phyloP scores from a whole-genome alignment of 2,888 invertebrate genomes.

The Sinopyrophorus schimmeli region DNA sequence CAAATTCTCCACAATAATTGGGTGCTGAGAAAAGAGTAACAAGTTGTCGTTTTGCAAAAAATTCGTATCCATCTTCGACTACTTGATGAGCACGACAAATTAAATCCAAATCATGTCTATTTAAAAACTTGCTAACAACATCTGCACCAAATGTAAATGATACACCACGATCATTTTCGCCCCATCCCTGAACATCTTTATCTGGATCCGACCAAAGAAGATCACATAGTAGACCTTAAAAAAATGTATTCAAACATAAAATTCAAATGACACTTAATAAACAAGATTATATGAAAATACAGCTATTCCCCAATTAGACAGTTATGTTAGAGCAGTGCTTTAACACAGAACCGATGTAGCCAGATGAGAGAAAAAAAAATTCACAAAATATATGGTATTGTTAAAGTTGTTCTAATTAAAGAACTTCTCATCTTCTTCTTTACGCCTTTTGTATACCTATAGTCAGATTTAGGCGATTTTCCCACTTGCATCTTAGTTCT shows the following conservation, averaged over 20 bases:
- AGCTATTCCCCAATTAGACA: too few species aligned
- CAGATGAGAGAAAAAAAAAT: too few species aligned
- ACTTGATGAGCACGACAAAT: slow-evolving; percentile 98
- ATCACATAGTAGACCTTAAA: slow-evolving; percentile 87
- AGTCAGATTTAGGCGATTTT: too few species aligned
- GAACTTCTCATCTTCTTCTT: too few species aligned
- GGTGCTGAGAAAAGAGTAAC: slow-evolving; percentile 99
- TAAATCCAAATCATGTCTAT: slow-evolving; percentile 94
- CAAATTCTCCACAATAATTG: slow-evolving; percentile 97
- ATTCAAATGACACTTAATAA: too few species aligned
- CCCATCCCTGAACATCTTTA: slow-evolving; percentile 93
- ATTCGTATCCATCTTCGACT: slow-evolving; percentile 99
- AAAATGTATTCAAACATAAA: slow-evolving; percentile 3
- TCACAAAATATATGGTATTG: too few species aligned
- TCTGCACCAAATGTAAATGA: slow-evolving; percentile 98
- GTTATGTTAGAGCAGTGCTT: too few species aligned
- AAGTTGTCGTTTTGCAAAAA: slow-evolving; percentile 97
- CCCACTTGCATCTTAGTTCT: too few species aligned
- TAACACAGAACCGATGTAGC: too few species aligned
- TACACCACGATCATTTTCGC: slow-evolving; percentile 97
- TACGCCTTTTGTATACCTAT: too few species aligned
- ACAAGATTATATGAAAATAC: too few species aligned
- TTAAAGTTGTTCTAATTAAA: too few species aligned
- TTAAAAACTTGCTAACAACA: slow-evolving; percentile 94
- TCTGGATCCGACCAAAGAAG: slow-evolving; percentile 97